Evolutionary conservation across 2,113 vertebrate species (phyloP).

Genomic region (Acanthochromis polyacanthus): DNA sequence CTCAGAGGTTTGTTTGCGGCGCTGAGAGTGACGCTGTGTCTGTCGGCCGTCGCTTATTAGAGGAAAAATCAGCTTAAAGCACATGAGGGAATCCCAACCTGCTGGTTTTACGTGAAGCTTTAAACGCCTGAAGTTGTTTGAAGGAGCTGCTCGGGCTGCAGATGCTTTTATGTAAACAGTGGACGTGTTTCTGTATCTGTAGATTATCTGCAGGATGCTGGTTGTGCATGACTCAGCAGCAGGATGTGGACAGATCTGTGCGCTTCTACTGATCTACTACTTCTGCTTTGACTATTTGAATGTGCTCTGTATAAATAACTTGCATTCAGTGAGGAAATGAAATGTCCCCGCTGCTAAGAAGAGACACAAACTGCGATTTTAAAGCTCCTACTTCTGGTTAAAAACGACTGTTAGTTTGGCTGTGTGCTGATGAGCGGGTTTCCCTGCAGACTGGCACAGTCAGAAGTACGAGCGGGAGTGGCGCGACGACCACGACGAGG

Average conservation of each 20-base stretch:
- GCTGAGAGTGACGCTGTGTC: not conserved
- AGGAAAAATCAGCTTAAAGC: too few relatives aligned
- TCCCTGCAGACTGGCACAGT: constrained; percentile 90
- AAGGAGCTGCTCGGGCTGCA: not conserved
- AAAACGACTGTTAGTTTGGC: not conserved
- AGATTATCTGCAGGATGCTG: not conserved
- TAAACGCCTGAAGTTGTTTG: not conserved
- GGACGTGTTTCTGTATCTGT: not conserved
- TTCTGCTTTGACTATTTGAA: constrained; percentile 47
- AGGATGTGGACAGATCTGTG: constrained; percentile 40
- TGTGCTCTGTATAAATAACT: not conserved
- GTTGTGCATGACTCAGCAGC: constrained; percentile 39
- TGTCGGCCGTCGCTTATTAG: not conserved
- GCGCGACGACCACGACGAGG: constrained; percentile 95
- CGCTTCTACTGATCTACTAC: not conserved
- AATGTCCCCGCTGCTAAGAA: not conserved
- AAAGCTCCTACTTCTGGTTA: too few relatives aligned
- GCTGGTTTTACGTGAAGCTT: not conserved
- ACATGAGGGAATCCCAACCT: too few relatives aligned
- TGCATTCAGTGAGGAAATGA: not conserved
- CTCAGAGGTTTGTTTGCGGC: constrained; percentile 88
- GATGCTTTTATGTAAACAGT: too few relatives aligned
- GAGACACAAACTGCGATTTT: rapidly evolving
- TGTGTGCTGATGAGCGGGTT: constrained; percentile 1
- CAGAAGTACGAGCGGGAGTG: constrained; percentile 94